phyloP scores from a whole-genome alignment of 2,797 vertebrate species.

The Bufotes viridis region DNA sequence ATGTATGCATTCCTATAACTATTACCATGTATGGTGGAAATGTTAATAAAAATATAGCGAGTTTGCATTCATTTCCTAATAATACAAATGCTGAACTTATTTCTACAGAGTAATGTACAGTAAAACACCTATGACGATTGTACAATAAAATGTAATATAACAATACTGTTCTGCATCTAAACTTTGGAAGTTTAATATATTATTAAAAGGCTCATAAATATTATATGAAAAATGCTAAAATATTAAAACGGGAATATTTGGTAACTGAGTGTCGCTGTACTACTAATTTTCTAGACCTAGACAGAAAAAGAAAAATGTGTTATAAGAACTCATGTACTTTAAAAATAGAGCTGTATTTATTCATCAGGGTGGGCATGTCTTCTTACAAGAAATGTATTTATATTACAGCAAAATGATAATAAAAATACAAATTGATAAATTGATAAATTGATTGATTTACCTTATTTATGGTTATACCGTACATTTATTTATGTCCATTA shows the following conservation, averaged over 20 bases:
- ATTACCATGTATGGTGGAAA: not conserved
- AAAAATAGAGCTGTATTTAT: not conserved
- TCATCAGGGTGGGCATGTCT: not conserved
- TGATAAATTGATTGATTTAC: too few species aligned
- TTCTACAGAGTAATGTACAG: not conserved
- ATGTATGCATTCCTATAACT: not conserved
- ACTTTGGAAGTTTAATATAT: constrained; percentile 28
- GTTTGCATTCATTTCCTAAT: not conserved
- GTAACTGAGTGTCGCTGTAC: constrained; percentile 12
- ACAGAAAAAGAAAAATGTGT: constrained; percentile 5
- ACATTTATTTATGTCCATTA: too few species aligned
- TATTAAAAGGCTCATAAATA: constrained; percentile 40
- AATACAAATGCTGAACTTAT: not conserved
- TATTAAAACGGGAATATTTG: constrained; percentile 34
- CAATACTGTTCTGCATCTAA: constrained; percentile 10
- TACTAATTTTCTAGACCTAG: not conserved
- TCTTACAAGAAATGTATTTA: not conserved
- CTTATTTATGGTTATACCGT: too few species aligned
- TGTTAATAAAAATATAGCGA: not conserved
- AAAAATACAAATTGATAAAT: too few species aligned
- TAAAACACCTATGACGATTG: not conserved
- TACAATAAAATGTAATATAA: constrained; percentile 12
- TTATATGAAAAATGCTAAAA: constrained; percentile 23
- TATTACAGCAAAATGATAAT: not conserved
- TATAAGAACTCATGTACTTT: not conserved